These are phyloP conservation scores for Monopis laevigella DNA, from an alignment of 2,888 invertebrate genomes.

Conservation along the genomic window DNA sequence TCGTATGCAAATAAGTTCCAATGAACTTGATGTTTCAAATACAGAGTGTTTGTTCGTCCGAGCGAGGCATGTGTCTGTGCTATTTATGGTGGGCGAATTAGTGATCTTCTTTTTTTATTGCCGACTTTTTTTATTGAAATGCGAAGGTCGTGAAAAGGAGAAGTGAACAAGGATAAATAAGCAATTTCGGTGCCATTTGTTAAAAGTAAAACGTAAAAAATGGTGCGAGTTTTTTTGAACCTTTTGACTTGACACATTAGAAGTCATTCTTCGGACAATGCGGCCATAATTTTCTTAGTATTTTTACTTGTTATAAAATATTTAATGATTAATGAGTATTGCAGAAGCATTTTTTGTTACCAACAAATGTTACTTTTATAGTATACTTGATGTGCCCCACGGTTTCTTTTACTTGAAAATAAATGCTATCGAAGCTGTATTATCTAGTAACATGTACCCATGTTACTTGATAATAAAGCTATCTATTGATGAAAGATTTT, in stretches of 20 bases:
- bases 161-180: constrained; percentile 12
- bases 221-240: constrained; percentile 3
- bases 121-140: constrained; percentile 9
- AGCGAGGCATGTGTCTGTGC: constrained; percentile 8
- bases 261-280: constrained; percentile 6
- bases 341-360: no score
- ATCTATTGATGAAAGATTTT: no score
- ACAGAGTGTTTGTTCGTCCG: constrained; percentile 5
- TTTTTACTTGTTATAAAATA: not conserved
- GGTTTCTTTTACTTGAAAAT: no score
- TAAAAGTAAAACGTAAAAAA: constrained; percentile 9
- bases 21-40: constrained; percentile 32
- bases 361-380: no score
- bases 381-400: no score
- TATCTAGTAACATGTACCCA: no score
- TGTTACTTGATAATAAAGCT: no score
- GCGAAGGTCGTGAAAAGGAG: constrained; percentile 12
- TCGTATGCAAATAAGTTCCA: constrained; percentile 59
- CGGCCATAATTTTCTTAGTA: constrained; percentile 9
- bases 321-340: no score
- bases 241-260: constrained; percentile 11
- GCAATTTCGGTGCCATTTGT: constrained; percentile 12
- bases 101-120: constrained; percentile 9
- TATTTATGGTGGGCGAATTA: constrained; percentile 14
- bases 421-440: no score